Conservation (phyloP, 2,888 invertebrate species). For the Epinotia ramella region DNA sequence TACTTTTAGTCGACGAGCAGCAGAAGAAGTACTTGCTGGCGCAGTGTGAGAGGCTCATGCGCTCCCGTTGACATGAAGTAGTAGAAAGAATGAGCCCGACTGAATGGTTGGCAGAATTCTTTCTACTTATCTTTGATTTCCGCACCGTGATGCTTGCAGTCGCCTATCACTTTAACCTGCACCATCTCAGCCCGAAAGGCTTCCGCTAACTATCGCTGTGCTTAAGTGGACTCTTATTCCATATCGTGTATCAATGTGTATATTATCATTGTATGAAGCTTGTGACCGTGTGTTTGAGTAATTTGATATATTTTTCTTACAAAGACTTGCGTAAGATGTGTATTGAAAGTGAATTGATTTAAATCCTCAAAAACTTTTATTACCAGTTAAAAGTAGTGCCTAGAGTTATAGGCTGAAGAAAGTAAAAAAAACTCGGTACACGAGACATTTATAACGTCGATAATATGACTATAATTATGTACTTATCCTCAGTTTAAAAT, state of each 20-base stretch:
- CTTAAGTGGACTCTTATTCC: constrained; percentile 54
- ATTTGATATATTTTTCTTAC: constrained; percentile 29
- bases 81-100: constrained; percentile 72
- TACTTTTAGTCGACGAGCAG: constrained; percentile 78
- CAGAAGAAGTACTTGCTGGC: constrained; percentile 76
- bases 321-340: constrained; percentile 4
- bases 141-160: constrained; percentile 73
- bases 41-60: constrained; percentile 75
- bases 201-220: constrained; percentile 63
- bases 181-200: constrained; percentile 72
- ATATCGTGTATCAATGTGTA: constrained; percentile 43
- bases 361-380: constrained; percentile 6
- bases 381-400: constrained; percentile 21
- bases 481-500: constrained; percentile 16
- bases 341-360: constrained; percentile 22
- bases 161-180: constrained; percentile 77
- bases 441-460: constrained; percentile 4
- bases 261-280: constrained; percentile 4
- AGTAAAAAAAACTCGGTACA: constrained; percentile 4
- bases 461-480: constrained; percentile 12
- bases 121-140: constrained; percentile 77
- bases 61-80: constrained; percentile 75
- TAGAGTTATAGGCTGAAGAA: constrained; percentile 7
- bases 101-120: constrained; percentile 69
- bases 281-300: constrained; percentile 21